Base-by-base conservation (phyloP, 2,888 invertebrate genomes). In the Orchesella flavescens region DNA sequence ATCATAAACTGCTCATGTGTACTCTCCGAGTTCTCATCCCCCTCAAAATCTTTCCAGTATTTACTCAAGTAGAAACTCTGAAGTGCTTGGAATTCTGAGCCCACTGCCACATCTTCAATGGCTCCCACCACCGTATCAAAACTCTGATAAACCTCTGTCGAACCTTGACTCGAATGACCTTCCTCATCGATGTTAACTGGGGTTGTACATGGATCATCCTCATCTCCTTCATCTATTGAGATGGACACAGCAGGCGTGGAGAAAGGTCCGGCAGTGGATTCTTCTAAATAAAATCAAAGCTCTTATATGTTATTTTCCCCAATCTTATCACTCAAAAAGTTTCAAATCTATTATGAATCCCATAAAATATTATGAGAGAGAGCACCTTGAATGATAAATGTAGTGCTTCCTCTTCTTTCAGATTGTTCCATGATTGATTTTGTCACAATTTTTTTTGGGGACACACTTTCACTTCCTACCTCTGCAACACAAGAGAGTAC, bases 101-200 rank as follows among this genome's bases (percentile, higher is more conserved):
- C 84, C 1, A 84, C 78, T 13, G 82, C 84, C 21, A 84, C 82
- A 57, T 84, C 84, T 55, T 84, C 84, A 66, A 84, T 84, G 2
- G 84, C 84, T 19, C 84, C 84, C 12, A 84, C 82, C 15, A 84
- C 76, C 15, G 78, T 84, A 46, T 84, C 84, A 61, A 84, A 84
- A 46, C 72, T 82, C 19, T 84, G 80, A 34, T 74, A 80, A 1
- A 55, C 65, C n/a, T 66, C 73, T 4, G 66, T 9, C 15, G 73
- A 21, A 44, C 55, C 57, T 7, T 73, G 15, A 24, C 80, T 80
- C n/a, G 21, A 23, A 44, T 43, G 53, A n/a, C 72, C 24, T 7
- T 34, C 34, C 34, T 34, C 24, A 57, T 72, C 72, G 2, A 72
- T 13, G 44, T 61, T 53, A 10, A 80, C 49, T 10, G 80, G 66